Evolutionary conservation across 1,140 invertebrate species (phyloP).

Genomic region (Brachionus asplanchnoidis): DNA sequence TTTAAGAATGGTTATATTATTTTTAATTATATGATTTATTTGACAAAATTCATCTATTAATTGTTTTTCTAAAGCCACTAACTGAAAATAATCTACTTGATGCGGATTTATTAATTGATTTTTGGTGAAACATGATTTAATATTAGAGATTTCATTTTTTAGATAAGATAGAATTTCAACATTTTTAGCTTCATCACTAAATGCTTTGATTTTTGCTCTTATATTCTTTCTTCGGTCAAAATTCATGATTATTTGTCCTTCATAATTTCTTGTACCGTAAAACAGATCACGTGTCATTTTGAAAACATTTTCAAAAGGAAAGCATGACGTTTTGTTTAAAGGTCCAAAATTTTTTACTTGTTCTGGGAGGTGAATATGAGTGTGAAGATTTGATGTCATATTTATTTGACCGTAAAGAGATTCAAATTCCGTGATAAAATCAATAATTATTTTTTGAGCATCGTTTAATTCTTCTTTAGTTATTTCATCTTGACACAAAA

Average conservation of each 20-base stretch:
- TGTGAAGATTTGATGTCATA: neutral
- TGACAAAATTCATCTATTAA: neutral
- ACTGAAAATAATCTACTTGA: no score
- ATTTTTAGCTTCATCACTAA: no score
- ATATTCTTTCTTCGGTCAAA: neutral
- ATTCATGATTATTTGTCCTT: neutral
- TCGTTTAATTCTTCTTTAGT: neutral
- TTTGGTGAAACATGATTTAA: no score
- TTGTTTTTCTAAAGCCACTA: no score
- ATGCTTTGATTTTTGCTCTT: neutral
- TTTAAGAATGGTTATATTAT: no score
- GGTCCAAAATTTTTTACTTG: neutral
- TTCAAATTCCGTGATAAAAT: neutral
- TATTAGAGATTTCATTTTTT: no score
- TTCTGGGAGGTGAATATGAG: neutral
- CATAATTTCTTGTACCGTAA: neutral
- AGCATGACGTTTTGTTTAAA: neutral
- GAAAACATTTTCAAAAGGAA: neutral
- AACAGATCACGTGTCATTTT: neutral
- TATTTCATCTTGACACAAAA: neutral
- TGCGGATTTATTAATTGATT: no score
- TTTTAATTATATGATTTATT: no score
- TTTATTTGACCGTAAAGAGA: neutral
- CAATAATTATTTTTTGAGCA: neutral
- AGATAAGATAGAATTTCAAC: no score